phyloP scores from a whole-genome alignment of 1,140 invertebrate species.

The Listronotus bonariensis region DNA sequence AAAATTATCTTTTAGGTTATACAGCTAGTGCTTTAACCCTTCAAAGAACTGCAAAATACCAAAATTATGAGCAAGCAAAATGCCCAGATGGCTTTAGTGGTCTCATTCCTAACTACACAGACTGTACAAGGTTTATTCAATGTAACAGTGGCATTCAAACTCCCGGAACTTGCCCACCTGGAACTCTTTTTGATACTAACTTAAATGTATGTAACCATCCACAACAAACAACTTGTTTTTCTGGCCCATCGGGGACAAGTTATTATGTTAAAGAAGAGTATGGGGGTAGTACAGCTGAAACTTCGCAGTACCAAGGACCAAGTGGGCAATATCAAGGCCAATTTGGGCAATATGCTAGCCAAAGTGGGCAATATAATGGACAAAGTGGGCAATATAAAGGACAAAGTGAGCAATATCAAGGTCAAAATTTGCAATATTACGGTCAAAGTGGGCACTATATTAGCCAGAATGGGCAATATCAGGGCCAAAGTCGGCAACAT shows the following conservation, averaged over 20 bases:
- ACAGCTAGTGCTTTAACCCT: conserved; percentile 9
- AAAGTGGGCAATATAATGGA: background rate
- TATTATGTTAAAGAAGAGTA: conserved; percentile 13
- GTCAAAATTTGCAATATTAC: background rate
- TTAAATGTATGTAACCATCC: conserved; percentile 66
- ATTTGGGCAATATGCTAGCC: background rate
- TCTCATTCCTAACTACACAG: conserved; percentile 64
- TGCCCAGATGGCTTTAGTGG: conserved; percentile 61
- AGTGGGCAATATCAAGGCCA: background rate
- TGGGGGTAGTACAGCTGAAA: conserved; percentile 16
- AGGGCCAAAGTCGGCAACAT: no score
- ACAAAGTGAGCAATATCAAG: background rate
- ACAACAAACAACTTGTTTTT: conserved; percentile 59
- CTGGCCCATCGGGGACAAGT: conserved; percentile 28
- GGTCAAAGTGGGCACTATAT: conserved; percentile 3
- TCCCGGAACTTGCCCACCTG: conserved; percentile 66
- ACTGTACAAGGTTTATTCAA: conserved; percentile 69
- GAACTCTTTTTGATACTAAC: conserved; percentile 66
- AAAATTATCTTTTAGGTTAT: conserved; percentile 6
- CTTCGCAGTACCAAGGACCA: background rate
- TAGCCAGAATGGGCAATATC: background rate
- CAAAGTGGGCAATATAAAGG: background rate
- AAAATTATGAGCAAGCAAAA: conserved; percentile 32
- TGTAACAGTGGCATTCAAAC: conserved; percentile 64
- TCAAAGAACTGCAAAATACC: conserved; percentile 23